A percentile compares a stretch with the other conserved stretches of the same genome.
Evolutionary conservation across 2,113 vertebrate genomes (phyloP).

Genomic region (Grammomys dolichurus): DNA sequence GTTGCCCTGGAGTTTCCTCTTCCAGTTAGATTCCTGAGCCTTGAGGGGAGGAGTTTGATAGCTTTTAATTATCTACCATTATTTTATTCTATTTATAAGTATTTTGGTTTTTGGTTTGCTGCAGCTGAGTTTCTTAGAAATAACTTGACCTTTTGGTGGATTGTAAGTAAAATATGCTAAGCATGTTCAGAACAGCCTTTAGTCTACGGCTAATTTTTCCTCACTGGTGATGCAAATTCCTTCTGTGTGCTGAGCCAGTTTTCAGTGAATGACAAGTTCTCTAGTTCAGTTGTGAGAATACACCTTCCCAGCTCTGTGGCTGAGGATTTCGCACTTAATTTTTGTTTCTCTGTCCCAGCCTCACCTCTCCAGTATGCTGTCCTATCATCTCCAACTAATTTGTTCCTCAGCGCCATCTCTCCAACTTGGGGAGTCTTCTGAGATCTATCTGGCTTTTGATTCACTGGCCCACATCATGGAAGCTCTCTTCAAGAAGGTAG

Average conservation of each 20-base stretch:
- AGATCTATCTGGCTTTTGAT: neutral
- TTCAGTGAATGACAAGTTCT: slow-evolving; percentile 10
- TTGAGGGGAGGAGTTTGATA: neutral
- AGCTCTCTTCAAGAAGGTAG: neutral
- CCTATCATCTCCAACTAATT: neutral
- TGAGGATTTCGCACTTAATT: neutral
- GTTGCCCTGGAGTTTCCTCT: neutral
- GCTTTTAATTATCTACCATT: neutral
- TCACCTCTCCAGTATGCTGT: neutral
- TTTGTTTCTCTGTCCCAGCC: neutral
- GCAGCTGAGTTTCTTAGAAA: slow-evolving; percentile 20
- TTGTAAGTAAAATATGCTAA: slow-evolving; percentile 16
- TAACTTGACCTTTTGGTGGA: neutral
- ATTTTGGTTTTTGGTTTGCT: slow-evolving; percentile 11
- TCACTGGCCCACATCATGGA: neutral
- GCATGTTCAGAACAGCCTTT: neutral
- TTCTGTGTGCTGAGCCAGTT: neutral
- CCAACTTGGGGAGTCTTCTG: neutral
- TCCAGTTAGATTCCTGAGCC: neutral
- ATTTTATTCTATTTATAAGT: neutral
- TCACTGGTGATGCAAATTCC: neutral
- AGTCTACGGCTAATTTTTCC: neutral
- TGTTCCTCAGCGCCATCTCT: neutral
- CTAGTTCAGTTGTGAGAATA: neutral
- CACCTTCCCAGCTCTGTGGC: neutral